Base-by-base conservation (phyloP, 2,113 vertebrate genomes). In the Paradoxurus hermaphroditus region DNA sequence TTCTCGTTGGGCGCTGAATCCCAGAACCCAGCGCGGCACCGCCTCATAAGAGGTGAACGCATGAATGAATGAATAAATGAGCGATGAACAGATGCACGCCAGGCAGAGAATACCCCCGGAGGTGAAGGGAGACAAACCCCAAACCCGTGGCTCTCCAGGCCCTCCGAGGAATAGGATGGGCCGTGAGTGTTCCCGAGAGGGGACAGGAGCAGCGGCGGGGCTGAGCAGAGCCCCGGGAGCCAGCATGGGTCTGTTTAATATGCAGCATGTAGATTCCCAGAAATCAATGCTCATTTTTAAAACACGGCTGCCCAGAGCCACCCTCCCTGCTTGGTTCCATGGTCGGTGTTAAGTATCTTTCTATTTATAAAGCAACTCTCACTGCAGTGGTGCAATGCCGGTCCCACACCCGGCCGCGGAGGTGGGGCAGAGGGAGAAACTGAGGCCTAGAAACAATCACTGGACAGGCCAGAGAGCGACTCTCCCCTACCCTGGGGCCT, bases 341-440 rank as follows among this genome's bases (percentile, higher is more conserved):
- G 95, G 88, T 79, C 3, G 10, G 97, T 97, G 65, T 97, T 96
- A 96, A 93, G 97, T 97, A 87, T 93, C 97, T 73, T 97, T 94
- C 97, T 98, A 97, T 97, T 98, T 97, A 98, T 97, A 98, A 95
- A 95, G 82, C 63, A 34, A 86, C 78, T 53, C 41, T 11, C 77
- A 39, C 86, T 63, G 62, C 63, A 59, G 84, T 18, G 7, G 39
- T 79, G 56, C 63, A 70, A 59, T 41, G 90, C 68, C 0, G 6
- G 85, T 39, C 73, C 73, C 68, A 89, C 79, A 73, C 41, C 41
- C 70, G n/a, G 15, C 46, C 86, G 49, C 1, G 0, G 53, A 59
- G n/a, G 34, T 19, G 39, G 41, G 56, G 75, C 84, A 53, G 44
- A n/a, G 44, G 51, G 85, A 89, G 97, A 97, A 97, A 98, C 96